Conservation (phyloP, 2,113 vertebrate genomes). For the Cairina moschata region DNA sequence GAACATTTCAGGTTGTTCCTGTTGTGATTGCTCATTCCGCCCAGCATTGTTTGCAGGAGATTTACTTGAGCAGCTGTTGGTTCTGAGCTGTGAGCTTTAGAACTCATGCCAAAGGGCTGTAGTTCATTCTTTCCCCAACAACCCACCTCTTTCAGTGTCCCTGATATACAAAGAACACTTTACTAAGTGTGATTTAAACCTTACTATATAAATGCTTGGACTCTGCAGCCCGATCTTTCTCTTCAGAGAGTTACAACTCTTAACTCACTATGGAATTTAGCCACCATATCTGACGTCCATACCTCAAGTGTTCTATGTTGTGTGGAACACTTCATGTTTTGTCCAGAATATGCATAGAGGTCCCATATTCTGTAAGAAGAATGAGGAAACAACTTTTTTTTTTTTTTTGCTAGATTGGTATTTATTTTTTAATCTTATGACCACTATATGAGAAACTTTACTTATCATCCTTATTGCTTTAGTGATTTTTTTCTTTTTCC, state of each 20-base stretch:
- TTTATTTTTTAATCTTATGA: conserved; percentile 80
- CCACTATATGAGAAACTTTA: conserved; percentile 76
- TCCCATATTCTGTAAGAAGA: conserved; percentile 69
- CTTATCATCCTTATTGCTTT: conserved; percentile 61
- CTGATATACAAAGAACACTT: conserved; percentile 65
- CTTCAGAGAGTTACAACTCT: conserved; percentile 69
- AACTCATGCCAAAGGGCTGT: conserved; percentile 77
- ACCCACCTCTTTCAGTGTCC: conserved; percentile 49
- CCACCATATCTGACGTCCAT: conserved; percentile 69
- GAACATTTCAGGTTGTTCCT: conserved; percentile 75
- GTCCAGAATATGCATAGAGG: conserved; percentile 64
- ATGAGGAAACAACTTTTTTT: conserved; percentile 53
- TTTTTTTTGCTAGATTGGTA: conserved; percentile 70
- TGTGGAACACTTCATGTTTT: conserved; percentile 73
- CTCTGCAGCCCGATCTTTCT: conserved; percentile 60
- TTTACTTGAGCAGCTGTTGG: conserved; percentile 70
- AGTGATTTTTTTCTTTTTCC: conserved; percentile 45
- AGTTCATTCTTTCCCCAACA: conserved; percentile 51
- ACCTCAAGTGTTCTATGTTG: conserved; percentile 77
- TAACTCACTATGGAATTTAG: conserved; percentile 73
- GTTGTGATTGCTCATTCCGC: conserved; percentile 65
- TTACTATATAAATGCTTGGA: conserved; percentile 51
- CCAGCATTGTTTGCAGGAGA: conserved; percentile 55
- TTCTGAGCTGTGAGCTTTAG: conserved; percentile 72
- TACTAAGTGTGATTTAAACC: conserved; percentile 61